These are phyloP conservation scores for Tetragonula carbonaria DNA, from an alignment of 2,888 invertebrate genomes.

Conservation along the genomic window DNA sequence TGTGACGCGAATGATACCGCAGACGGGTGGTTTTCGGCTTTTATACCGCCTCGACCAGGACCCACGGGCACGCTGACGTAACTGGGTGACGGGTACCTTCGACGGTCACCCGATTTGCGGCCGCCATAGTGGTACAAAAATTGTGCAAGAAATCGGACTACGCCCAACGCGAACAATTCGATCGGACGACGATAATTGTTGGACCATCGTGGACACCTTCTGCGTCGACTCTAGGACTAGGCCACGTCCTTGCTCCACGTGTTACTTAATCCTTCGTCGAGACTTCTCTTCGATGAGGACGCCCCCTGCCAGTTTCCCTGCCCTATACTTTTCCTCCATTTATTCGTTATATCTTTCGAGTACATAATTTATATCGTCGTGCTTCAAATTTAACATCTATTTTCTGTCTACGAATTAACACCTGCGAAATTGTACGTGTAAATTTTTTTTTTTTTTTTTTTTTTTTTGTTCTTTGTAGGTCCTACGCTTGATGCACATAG, in stretches of 20 bases:
- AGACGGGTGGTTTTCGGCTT: slow-evolving; percentile 69
- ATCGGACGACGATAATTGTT: slow-evolving; percentile 36
- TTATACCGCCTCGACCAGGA: slow-evolving; percentile 66
- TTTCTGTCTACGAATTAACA: too few relatives aligned
- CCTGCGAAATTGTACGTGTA: too few relatives aligned
- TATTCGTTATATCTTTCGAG: not conserved
- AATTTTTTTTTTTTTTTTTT: too few relatives aligned
- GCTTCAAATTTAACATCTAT: too few relatives aligned
- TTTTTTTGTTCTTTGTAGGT: too few relatives aligned
- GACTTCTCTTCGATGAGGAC: slow-evolving; percentile 19
- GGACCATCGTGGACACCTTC: slow-evolving; percentile 53
- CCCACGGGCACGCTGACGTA: slow-evolving; percentile 68
- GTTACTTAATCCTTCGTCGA: slow-evolving; percentile 65
- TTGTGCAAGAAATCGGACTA: slow-evolving; percentile 80
- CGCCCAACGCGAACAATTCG: slow-evolving; percentile 72
- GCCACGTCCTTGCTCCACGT: slow-evolving; percentile 71
- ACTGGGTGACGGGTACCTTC: slow-evolving; percentile 71
- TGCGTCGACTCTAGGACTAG: slow-evolving; percentile 67
- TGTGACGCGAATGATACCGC: slow-evolving; percentile 73
- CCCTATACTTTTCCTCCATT: not conserved
- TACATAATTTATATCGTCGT: too few relatives aligned
- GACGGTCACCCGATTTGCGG: slow-evolving; percentile 72
- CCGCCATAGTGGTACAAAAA: slow-evolving; percentile 63
- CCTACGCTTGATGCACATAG: not conserved
- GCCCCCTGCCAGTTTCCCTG: not conserved